A percentile compares a stretch with the other conserved stretches of the same genome.
These are phyloP conservation scores for Xerus inauris DNA, from an alignment of 2,113 vertebrate genomes.

Conservation along the genomic window DNA sequence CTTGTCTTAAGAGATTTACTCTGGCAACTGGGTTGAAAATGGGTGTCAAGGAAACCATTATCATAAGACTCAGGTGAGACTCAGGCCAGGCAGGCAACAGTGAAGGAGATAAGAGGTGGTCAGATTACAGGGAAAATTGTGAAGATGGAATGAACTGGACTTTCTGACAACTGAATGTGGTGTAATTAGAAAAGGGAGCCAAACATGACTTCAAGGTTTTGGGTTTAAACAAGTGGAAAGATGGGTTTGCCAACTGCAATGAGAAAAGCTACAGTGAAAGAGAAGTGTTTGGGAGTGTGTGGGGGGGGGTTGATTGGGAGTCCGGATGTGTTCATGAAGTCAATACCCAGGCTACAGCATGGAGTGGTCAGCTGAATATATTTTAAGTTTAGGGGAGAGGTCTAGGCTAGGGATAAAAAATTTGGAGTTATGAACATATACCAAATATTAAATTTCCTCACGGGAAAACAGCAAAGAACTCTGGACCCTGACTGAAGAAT, in stretches of 20 bases:
- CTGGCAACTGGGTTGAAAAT: not conserved
- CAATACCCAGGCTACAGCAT: not conserved
- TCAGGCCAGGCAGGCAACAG: not conserved
- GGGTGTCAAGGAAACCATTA: not conserved
- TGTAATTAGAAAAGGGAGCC: not conserved
- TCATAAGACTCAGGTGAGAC: not conserved
- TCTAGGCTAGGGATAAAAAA: not conserved
- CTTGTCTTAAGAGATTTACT: not conserved
- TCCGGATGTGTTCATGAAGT: not conserved
- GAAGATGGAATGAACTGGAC: not conserved
- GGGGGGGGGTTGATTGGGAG: not conserved
- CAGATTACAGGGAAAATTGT: not conserved
- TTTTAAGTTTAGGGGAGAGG: not conserved
- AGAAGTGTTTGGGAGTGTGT: not conserved
- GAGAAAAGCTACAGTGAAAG: not conserved
- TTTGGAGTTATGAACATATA: not conserved
- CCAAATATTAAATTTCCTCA: not conserved
- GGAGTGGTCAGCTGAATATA: not conserved
- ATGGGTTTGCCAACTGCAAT: not conserved
- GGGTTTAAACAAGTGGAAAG: not conserved
- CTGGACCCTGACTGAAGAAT: not conserved
- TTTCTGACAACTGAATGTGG: not conserved
- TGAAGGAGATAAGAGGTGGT: rapidly evolving
- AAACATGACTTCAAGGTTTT: not conserved
- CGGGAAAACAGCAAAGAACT: not conserved